These are phyloP conservation scores for Indri indri DNA, from an alignment of 2,113 vertebrate genomes.

Conservation along the genomic window DNA sequence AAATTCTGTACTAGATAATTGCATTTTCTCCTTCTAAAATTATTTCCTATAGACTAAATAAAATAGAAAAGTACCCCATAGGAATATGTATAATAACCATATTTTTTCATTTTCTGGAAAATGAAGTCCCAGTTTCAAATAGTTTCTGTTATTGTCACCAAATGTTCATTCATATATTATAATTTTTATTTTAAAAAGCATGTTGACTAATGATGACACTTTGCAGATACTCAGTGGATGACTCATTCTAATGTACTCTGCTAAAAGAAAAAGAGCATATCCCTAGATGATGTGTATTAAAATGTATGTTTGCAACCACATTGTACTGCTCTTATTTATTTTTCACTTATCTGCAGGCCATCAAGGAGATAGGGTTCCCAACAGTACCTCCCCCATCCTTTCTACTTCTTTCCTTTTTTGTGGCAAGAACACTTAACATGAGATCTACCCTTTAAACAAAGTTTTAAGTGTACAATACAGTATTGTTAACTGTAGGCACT, in stretches of 20 bases:
- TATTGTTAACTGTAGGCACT: not conserved
- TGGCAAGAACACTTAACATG: not conserved
- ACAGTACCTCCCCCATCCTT: not conserved
- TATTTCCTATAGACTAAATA: not conserved
- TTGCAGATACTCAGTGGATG: not conserved
- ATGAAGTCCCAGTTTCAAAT: not conserved
- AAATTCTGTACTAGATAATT: not conserved
- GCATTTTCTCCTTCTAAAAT: conserved; percentile 13
- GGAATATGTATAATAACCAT: not conserved
- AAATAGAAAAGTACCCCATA: not conserved
- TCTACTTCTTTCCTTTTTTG: not conserved
- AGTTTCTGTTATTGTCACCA: not conserved
- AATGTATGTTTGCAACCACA: not conserved
- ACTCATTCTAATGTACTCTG: not conserved
- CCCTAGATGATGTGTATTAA: not conserved
- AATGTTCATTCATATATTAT: not conserved
- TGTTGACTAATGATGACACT: not conserved
- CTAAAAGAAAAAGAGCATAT: not conserved
- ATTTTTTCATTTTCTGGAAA: not conserved
- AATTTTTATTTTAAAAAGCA: not conserved
- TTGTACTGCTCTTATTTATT: not conserved
- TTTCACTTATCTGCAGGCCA: not conserved
- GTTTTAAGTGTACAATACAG: not conserved
- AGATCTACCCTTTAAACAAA: not conserved
- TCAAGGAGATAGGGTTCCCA: not conserved